Base-by-base conservation (phyloP, 2,888 invertebrate species). In the Rotaria magnacalcarata region DNA sequence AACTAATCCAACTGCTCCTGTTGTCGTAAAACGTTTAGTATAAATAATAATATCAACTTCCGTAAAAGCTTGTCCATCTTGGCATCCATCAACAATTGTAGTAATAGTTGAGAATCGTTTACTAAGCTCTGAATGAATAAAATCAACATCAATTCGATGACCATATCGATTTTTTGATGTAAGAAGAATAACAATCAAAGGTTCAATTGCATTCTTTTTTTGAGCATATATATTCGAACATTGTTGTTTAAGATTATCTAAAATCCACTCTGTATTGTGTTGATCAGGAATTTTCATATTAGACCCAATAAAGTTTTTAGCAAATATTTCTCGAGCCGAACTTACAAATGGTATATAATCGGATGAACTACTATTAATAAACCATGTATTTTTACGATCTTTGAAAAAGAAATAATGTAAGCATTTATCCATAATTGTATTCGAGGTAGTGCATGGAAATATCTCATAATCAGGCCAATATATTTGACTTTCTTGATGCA, bases 271-370 rank as follows among this genome's bases (percentile, higher is more conserved):
- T 27, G 34, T 67, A 19, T 34, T 67, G 19, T 67, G 67, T 27
- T 67, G 34, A 14, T 16, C 1, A 3, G 67, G 67, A 34, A 5
- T 34, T 0, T 1, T 67, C 67, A 67, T 67, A 34, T 34, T 3
- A 16, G 67, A 34, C 19, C 67, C 67, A 67, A 14, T 7, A 19
- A 67, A 67, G 19, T 34, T 67, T 7, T 34, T 19, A 19, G 27
- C 67, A 34, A 67, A 67, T 34, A 67, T 67, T 67, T 67, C 67
- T 67, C 67, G 67, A 67, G 67, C 67, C 16, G 67, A 67, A 14
- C 10, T 67, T 67, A 67, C 67, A 27, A 67, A 67, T 34, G 67
- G 67, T 14, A 67, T 67, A 19, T 67, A 67, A 67, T 67, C 67
- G 6, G 34, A 67, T 34, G 27, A 14, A 67, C 67, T 67, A 67